Evolutionary conservation across 2,888 invertebrate genomes (phyloP).

Genomic region (Heteropelma amictum): DNA sequence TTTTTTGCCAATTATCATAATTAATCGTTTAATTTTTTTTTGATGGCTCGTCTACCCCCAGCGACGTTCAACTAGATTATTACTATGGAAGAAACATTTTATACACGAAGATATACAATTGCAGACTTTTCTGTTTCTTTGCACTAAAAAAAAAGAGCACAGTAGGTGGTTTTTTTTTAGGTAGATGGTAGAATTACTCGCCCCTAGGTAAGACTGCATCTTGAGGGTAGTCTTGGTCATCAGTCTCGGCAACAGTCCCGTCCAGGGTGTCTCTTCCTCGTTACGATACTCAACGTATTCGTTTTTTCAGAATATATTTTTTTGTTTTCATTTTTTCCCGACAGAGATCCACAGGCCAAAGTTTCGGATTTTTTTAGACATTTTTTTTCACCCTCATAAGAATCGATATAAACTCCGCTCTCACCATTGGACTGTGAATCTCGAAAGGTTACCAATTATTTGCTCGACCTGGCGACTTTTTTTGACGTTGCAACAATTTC

Average conservation of each 20-base stretch:
- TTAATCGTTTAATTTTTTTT: constrained; percentile 6
- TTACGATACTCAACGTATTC: constrained; percentile 64
- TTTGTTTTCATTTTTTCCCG: constrained; percentile 22
- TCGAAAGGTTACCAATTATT: constrained; percentile 10
- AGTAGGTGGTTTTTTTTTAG: constrained; percentile 70
- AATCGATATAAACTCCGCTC: not conserved
- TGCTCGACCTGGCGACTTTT: constrained; percentile 23
- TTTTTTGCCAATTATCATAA: not conserved
- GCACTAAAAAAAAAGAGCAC: constrained; percentile 67
- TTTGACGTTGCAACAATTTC: not conserved
- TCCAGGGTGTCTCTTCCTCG: constrained; percentile 69
- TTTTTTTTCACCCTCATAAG: not conserved
- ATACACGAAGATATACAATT: constrained; percentile 68
- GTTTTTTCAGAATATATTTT: constrained; percentile 30
- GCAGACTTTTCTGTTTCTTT: constrained; percentile 59
- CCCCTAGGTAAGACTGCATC: constrained; percentile 76
- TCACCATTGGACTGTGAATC: constrained; percentile 36
- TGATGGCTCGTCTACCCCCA: constrained; percentile 59
- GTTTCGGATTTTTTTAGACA: not conserved
- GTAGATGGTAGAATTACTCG: constrained; percentile 77
- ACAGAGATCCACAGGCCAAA: constrained; percentile 37
- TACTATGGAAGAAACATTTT: constrained; percentile 68
- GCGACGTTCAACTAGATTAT: constrained; percentile 59
- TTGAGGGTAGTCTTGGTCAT: constrained; percentile 74
- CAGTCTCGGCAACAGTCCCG: constrained; percentile 72